Conservation (phyloP, 2,888 invertebrate species). For the Oscheius onirici region DNA sequence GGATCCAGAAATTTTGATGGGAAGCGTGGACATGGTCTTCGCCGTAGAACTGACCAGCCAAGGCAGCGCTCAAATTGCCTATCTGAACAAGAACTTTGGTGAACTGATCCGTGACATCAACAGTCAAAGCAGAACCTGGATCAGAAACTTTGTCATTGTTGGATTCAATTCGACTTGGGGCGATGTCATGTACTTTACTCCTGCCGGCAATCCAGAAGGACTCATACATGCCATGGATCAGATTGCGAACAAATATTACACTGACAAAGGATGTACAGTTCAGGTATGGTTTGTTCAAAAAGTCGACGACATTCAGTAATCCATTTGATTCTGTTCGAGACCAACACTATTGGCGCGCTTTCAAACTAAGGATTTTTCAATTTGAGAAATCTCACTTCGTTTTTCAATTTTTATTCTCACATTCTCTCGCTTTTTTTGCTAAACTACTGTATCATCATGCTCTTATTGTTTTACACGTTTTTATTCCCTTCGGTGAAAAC, state of each 20-base stretch:
- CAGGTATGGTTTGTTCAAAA: slow-evolving; percentile 24
- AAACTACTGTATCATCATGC: not conserved
- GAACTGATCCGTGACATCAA: slow-evolving; percentile 51
- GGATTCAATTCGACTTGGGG: slow-evolving; percentile 60
- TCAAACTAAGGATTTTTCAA: no score
- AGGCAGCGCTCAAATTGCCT: slow-evolving; percentile 37
- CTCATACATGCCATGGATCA: slow-evolving; percentile 37
- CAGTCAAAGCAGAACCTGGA: slow-evolving; percentile 49
- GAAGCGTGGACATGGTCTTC: slow-evolving; percentile 57
- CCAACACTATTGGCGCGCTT: no score
- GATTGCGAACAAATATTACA: slow-evolving; percentile 32
- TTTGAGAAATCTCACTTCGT: no score
- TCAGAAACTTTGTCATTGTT: slow-evolving; percentile 51
- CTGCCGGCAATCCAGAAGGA: slow-evolving; percentile 34
- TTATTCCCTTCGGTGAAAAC: no score
- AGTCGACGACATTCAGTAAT: no score
- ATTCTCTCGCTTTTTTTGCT: not conserved
- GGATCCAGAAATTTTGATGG: slow-evolving; percentile 42
- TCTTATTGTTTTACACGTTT: no score
- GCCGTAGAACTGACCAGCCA: slow-evolving; percentile 53
- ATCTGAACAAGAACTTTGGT: slow-evolving; percentile 41
- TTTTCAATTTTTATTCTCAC: not conserved
- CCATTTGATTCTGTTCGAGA: no score
- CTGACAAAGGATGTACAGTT: slow-evolving; percentile 48
- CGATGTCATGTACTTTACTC: slow-evolving; percentile 43